phyloP scores from a whole-genome alignment of 2,888 invertebrate genomes.

The Eupithecia centaureata region DNA sequence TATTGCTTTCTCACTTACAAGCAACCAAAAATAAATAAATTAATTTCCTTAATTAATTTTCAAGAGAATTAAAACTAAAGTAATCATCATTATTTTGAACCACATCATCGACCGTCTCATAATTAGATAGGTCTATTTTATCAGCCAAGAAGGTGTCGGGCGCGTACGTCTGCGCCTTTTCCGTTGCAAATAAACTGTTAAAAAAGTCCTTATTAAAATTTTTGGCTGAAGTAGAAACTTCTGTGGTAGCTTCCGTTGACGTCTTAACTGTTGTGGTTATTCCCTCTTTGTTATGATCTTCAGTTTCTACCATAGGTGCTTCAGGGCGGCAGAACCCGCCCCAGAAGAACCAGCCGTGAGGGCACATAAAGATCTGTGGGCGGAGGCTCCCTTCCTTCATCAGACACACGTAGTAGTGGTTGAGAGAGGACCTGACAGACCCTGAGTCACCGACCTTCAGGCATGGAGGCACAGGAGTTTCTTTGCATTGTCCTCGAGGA shows the following conservation, averaged over 20 bases:
- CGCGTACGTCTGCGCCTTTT: constrained; percentile 60
- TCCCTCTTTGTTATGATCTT: neutral
- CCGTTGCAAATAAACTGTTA: constrained; percentile 70
- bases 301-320: neutral
- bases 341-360: constrained; percentile 74
- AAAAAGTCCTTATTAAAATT: constrained; percentile 52
- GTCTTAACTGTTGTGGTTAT: neutral
- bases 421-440: constrained; percentile 59
- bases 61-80: constrained; percentile 18
- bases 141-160: constrained; percentile 77
- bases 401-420: constrained; percentile 76
- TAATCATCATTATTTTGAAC: constrained; percentile 51
- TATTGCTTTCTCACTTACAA: neutral
- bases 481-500: constrained; percentile 65
- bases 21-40: too few species aligned
- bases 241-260: neutral
- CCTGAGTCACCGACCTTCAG: constrained; percentile 64
- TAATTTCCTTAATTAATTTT: neutral
- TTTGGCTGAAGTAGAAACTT: constrained; percentile 23
- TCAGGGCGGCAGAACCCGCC: constrained; percentile 67
- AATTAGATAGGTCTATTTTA: constrained; percentile 70
- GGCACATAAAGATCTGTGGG: constrained; percentile 76
- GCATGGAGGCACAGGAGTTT: constrained; percentile 66
- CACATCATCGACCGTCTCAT: constrained; percentile 62
- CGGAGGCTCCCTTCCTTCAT: constrained; percentile 55